Conservation (phyloP, 2,888 invertebrate species). For the Aporophyla nigra region DNA sequence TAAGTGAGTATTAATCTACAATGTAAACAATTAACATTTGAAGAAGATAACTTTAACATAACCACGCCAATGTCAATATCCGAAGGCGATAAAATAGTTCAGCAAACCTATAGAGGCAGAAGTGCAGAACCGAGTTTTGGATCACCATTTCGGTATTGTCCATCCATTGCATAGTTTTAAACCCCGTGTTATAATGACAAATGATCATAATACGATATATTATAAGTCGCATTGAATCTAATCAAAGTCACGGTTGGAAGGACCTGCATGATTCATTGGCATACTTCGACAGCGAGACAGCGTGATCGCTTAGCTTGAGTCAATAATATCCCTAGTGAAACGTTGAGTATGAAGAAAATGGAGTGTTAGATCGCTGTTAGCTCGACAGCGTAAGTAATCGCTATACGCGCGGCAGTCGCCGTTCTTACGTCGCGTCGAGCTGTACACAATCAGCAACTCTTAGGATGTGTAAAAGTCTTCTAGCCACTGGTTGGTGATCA, state of each 20-base stretch:
- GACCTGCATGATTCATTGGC: constrained; percentile 44
- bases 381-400: neutral
- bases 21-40: constrained; percentile 2
- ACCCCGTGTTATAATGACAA: constrained; percentile 31
- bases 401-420: neutral
- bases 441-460: neutral
- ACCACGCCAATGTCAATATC: neutral
- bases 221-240: neutral
- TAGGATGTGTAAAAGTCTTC: neutral
- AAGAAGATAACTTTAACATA: constrained; percentile 1
- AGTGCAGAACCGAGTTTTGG: neutral
- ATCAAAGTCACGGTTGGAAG: constrained; percentile 39
- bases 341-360: constrained; percentile 12
- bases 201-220: constrained; percentile 5
- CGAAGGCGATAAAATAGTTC: neutral
- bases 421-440: neutral
- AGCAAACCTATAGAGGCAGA: neutral
- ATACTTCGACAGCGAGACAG: constrained; percentile 29
- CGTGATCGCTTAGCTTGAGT: constrained; percentile 3
- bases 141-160: neutral
- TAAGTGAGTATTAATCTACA: neutral
- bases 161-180: constrained; percentile 2
- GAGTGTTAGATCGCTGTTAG: neutral
- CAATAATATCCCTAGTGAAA: constrained; percentile 3
- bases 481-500: neutral